Percentiles rank a stretch among this genome's conserved stretches.
phyloP scores from a whole-genome alignment of 2,888 invertebrate species.

The Phyto melanocephala region DNA sequence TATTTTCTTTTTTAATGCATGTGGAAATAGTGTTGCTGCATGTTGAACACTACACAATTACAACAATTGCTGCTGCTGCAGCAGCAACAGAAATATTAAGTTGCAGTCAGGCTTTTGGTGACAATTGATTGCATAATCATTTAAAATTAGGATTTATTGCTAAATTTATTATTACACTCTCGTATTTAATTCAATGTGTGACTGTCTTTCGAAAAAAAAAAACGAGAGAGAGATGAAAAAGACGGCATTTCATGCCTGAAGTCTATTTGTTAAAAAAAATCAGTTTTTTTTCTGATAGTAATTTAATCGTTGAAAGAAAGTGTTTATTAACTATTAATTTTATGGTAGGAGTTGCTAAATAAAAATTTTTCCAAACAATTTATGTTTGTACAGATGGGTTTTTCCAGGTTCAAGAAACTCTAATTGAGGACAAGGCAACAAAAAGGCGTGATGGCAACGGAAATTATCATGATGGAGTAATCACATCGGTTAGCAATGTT shows the following conservation, averaged over 20 bases:
- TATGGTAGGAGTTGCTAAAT: slow-evolving; percentile 36
- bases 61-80: not conserved
- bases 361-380: not conserved
- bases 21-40: slow-evolving; percentile 43
- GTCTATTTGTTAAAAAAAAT: slow-evolving; percentile 55
- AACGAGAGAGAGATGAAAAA: not conserved
- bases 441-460: not conserved
- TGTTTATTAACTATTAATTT: slow-evolving; percentile 52
- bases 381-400: not conserved
- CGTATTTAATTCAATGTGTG: slow-evolving; percentile 12
- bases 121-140: slow-evolving; percentile 65
- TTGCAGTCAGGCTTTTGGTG: slow-evolving; percentile 55
- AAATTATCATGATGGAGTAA: no score
- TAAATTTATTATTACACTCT: slow-evolving; percentile 46
- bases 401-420: slow-evolving; percentile 33
- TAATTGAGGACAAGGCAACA: not conserved
- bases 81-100: slow-evolving; percentile 9
- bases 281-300: not conserved
- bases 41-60: not conserved
- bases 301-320: slow-evolving; percentile 21
- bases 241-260: slow-evolving; percentile 51
- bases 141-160: slow-evolving; percentile 63
- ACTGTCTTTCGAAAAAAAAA: not conserved
- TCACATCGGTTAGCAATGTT: no score
- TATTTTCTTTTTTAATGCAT: slow-evolving; percentile 34